These are phyloP conservation scores for Pongo abelii DNA, from an alignment of 2,113 vertebrate genomes.

Conservation along the genomic window DNA sequence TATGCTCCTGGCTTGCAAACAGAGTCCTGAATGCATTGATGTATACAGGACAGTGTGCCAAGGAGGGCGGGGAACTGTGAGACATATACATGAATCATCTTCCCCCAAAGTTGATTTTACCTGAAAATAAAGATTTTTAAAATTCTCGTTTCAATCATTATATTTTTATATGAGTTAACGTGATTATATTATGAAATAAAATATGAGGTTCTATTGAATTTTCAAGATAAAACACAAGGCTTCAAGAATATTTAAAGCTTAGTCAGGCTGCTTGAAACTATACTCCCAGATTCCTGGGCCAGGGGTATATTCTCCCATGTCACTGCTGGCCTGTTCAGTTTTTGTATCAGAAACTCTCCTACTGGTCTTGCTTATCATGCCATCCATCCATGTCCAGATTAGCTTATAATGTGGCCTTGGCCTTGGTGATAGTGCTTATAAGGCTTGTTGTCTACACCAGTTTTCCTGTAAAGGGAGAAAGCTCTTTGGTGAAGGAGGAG, in stretches of 20 bases:
- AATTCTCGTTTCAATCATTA: background rate
- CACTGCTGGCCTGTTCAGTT: background rate
- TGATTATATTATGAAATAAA: background rate
- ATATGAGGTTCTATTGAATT: background rate
- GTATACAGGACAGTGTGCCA: background rate
- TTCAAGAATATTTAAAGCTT: background rate
- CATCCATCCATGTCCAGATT: background rate
- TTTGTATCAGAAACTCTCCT: background rate
- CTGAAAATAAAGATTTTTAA: background rate
- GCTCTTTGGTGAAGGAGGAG: background rate
- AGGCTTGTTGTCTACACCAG: background rate
- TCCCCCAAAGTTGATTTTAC: slow-evolving; percentile 19
- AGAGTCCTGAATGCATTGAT: background rate
- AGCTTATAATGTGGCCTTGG: background rate
- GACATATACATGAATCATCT: background rate
- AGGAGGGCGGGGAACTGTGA: background rate
- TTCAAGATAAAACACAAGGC: background rate
- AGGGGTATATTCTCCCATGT: background rate
- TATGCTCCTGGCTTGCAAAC: background rate
- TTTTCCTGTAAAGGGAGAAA: background rate
- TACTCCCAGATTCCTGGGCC: background rate
- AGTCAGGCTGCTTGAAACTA: background rate
- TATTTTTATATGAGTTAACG: background rate
- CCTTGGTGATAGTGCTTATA: background rate
- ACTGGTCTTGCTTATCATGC: background rate